Evolutionary conservation across 2,888 invertebrate genomes (phyloP), one percentile per base, ranked within the genome.

Genomic region (Fragum fragum): DNA sequence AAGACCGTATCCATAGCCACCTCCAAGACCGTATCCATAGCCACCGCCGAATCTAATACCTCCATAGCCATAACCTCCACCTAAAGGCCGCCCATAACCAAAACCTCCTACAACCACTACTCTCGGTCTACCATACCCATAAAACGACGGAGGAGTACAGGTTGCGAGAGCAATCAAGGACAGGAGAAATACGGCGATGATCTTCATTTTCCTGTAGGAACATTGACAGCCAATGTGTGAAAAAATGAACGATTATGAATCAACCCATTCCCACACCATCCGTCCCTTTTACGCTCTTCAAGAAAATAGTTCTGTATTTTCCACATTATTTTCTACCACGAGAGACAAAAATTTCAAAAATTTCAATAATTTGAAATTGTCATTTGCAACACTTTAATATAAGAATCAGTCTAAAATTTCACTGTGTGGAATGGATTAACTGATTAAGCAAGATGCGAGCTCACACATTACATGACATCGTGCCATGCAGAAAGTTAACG

Each of bases 121-220:
- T 21, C 21, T 5, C 52, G 52, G 52, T 36, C 32, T n/a, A n/a
- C n/a, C 32, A 36, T 57, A 57, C 5, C 28, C 21, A 23, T 14
- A 14, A 6, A n/a, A n/a, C n/a, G n/a, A n/a, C n/a, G 29, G 28
- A 9, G 61, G 61, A 18, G 61, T 29, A 32, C 29, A 61, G 18
- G 29, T 29, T n/a, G 18, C 61, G 1, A 61, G 11, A 32, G 61
- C 61, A 18, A 61, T n/a, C 1, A 61, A 3, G 3, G 61, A 28
- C 32, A 61, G n/a, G n/a, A 61, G 61, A 18, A 61, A 32, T 26
- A 28, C 1, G n/a, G 61, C 61, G 16, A 32, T 16, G 29, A 61
- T 26, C 61, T 61, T 28, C 61, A 61, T 61, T 9, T 28, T 61
- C 26, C 61, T 61, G 61, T 26, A 29, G 26, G 11, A 29, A 28